phyloP scores from a whole-genome alignment of 2,797 vertebrate species.

The Amblyraja radiata region DNA sequence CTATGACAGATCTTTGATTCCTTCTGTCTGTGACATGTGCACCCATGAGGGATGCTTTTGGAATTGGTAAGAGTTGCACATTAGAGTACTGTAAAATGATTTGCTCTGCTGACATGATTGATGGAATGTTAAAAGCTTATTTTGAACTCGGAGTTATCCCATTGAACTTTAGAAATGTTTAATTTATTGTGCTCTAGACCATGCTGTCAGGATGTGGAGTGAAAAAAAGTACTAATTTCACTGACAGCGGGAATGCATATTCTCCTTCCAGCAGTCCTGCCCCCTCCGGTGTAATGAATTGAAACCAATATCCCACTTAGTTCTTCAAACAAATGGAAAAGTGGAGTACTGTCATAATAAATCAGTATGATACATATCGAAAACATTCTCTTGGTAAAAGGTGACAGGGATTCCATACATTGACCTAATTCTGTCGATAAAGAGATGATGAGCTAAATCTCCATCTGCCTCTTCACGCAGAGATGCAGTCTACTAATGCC shows the following conservation, averaged over 20 bases:
- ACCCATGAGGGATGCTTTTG: slow-evolving; percentile 5
- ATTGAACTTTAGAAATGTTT: neutral
- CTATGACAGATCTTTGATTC: neutral
- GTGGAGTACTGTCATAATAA: slow-evolving; percentile 22
- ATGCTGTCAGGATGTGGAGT: neutral
- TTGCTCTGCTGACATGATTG: slow-evolving; percentile 15
- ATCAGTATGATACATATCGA: slow-evolving; percentile 14
- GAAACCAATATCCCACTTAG: slow-evolving; percentile 25
- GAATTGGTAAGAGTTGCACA: slow-evolving; percentile 21
- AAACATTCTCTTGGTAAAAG: neutral
- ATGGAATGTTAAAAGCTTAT: slow-evolving; percentile 35
- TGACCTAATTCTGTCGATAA: slow-evolving; percentile 3
- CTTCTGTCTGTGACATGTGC: neutral
- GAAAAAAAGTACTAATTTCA: slow-evolving; percentile 26
- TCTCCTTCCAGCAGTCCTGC: neutral
- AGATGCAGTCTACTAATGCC: slow-evolving; percentile 18
- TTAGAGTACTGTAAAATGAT: slow-evolving; percentile 24
- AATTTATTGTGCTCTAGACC: slow-evolving; percentile 11
- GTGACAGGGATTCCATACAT: slow-evolving; percentile 10
- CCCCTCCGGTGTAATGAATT: neutral
- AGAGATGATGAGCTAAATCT: slow-evolving; percentile 2
- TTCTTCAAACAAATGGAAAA: slow-evolving; percentile 34
- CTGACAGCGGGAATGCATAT: neutral
- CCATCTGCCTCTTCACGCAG: neutral
- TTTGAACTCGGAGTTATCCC: neutral